Evolutionary conservation across 2,888 invertebrate species (phyloP).

Genomic region (Anarsia innoxiella): DNA sequence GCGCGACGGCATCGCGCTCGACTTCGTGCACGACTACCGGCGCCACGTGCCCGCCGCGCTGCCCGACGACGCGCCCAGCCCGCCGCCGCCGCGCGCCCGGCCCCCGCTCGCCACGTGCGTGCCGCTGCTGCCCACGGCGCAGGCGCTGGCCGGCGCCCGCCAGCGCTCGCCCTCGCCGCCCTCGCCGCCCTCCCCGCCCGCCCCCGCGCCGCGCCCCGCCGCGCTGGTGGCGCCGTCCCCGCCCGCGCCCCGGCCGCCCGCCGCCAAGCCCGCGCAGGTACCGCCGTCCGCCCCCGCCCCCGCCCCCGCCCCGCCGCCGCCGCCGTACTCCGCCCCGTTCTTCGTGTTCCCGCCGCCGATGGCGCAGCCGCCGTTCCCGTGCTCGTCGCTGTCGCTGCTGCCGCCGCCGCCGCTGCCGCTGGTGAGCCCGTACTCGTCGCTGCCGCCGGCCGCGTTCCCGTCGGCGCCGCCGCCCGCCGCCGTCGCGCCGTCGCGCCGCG

Average conservation of each 20-base stretch:
- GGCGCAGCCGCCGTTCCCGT: neutral
- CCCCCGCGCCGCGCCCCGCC: constrained; percentile 5
- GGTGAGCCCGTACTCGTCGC: neutral
- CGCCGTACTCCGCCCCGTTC: neutral
- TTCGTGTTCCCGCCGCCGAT: neutral
- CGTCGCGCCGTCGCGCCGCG: neutral
- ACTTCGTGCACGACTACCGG: constrained; percentile 55
- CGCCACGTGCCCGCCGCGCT: constrained; percentile 46
- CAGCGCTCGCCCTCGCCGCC: neutral
- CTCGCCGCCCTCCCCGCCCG: neutral
- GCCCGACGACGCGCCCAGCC: no score
- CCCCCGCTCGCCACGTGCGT: constrained; percentile 4
- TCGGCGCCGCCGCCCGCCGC: neutral
- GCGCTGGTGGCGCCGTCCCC: neutral
- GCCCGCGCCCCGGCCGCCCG: neutral
- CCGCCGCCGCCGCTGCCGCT: neutral
- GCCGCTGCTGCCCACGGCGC: constrained; percentile 11
- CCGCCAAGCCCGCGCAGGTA: neutral
- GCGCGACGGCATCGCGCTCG: constrained; percentile 58
- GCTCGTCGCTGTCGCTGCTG: neutral
- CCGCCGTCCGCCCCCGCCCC: no score
- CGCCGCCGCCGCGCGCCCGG: constrained; percentile 6
- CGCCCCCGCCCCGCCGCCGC: constrained; percentile 2
- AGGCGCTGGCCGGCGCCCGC: constrained; percentile 10
- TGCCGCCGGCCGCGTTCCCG: neutral